phyloP scores from a whole-genome alignment of 2,888 invertebrate species.

The Cosmia pyralina region DNA sequence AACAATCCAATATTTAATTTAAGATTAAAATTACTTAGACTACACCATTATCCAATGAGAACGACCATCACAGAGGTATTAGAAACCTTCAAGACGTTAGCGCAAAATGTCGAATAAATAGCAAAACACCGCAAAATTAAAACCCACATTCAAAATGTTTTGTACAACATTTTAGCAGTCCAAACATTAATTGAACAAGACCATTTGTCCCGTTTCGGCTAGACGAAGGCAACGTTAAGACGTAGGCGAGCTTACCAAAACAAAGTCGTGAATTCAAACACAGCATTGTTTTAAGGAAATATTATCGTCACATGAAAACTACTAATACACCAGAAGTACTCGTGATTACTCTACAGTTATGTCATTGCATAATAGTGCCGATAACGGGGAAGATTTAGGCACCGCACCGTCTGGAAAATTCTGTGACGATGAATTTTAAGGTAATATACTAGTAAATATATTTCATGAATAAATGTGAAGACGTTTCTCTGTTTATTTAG shows the following conservation, averaged over 20 bases:
- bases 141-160: conserved; percentile 34
- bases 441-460: not conserved
- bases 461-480: too few species aligned
- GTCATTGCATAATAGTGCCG: conserved; percentile 55
- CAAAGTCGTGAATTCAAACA: conserved; percentile 64
- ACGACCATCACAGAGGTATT: not conserved
- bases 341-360: conserved; percentile 57
- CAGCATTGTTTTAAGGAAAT: conserved; percentile 73
- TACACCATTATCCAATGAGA: not conserved
- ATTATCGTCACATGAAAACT: conserved; percentile 71
- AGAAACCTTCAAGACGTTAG: not conserved
- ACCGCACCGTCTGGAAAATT: conserved; percentile 44
- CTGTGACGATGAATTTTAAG: not conserved
- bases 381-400: conserved; percentile 54
- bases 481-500: not conserved
- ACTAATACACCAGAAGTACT: conserved; percentile 42
- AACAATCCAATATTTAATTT: not conserved
- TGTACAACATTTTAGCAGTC: conserved; percentile 37
- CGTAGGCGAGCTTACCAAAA: conserved; percentile 66
- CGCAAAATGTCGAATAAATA: conserved; percentile 5
- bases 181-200: conserved; percentile 53
- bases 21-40: not conserved
- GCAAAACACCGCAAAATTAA: conserved; percentile 19
- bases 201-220: conserved; percentile 66
- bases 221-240: conserved; percentile 45